Evolutionary conservation across 2,113 vertebrate genomes (phyloP).

Genomic region (Chitala chitala): DNA sequence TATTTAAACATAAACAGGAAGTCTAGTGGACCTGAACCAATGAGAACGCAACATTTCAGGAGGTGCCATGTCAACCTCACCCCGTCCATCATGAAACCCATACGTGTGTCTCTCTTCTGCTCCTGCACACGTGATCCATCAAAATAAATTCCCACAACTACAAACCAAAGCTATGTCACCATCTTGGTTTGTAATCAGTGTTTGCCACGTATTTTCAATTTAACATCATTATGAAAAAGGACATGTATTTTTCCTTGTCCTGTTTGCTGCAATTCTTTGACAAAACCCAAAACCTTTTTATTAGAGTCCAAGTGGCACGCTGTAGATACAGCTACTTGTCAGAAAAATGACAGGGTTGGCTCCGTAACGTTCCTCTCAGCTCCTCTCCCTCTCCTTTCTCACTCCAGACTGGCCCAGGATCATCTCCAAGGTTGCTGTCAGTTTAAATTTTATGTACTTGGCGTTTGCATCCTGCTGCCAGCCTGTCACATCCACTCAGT

Average conservation of each 20-base stretch:
- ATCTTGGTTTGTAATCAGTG: no score
- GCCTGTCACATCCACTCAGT: conserved; percentile 72
- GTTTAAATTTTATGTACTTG: conserved; percentile 73
- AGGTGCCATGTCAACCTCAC: no score
- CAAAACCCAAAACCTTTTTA: conserved; percentile 37
- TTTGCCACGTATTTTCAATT: no score
- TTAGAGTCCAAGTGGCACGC: conserved; percentile 46
- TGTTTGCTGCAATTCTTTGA: not conserved
- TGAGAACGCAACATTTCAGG: not conserved
- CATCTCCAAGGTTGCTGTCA: conserved; percentile 79
- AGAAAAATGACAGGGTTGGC: conserved; percentile 61
- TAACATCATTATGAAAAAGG: not conserved
- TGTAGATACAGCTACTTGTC: conserved; percentile 61
- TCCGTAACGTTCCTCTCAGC: conserved; percentile 65
- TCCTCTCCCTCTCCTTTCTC: conserved; percentile 68
- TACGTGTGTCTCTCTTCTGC: no score
- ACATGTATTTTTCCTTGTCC: not conserved
- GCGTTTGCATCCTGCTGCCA: conserved; percentile 64
- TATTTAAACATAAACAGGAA: no score
- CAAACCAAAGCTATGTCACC: no score
- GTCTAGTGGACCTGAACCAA: not conserved
- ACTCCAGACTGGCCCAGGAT: conserved; percentile 55
- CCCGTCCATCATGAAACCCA: not conserved
- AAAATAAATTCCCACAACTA: no score
- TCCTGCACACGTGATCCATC: not conserved